phyloP scores from a whole-genome alignment of 37 sponge, comb jelly and placozoan species.

The Bolinopsis microptera region DNA sequence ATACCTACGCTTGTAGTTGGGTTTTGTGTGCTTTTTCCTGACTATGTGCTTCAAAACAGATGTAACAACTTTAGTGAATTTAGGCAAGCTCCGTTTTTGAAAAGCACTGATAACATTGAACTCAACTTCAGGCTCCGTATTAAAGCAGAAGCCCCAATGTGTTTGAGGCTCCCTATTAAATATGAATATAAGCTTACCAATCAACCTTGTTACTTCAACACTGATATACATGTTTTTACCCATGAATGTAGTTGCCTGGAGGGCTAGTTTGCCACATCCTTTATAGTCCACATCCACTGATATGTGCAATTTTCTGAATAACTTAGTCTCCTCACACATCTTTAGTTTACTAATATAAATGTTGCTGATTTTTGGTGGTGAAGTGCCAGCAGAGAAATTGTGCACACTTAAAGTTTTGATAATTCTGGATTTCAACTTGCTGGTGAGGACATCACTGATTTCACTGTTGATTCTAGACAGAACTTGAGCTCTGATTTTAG shows the following conservation, averaged over 20 bases:
- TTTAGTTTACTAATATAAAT: neutral
- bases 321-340: constrained; percentile 19
- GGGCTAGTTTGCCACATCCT: constrained; percentile 54
- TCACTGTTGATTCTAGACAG: constrained; percentile 5
- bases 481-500: neutral
- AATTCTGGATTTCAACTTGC: constrained; percentile 34
- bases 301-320: constrained; percentile 25
- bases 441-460: neutral
- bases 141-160: constrained; percentile 58
- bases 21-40: constrained; percentile 81
- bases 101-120: constrained; percentile 34
- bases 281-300: constrained; percentile 27
- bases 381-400: neutral
- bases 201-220: neutral
- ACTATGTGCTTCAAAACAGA: constrained; percentile 54
- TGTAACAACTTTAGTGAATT: constrained; percentile 37
- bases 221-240: constrained; percentile 23
- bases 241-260: constrained; percentile 8
- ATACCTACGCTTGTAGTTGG: constrained; percentile 76
- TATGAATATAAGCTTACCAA: constrained; percentile 32
- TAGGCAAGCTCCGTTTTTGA: constrained; percentile 11
- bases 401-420: constrained; percentile 28
- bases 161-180: constrained; percentile 55
- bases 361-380: constrained; percentile 37
- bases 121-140: constrained; percentile 50